Base-by-base conservation (phyloP, 2,797 vertebrate genomes). In the Triplophysa yarkandensis region DNA sequence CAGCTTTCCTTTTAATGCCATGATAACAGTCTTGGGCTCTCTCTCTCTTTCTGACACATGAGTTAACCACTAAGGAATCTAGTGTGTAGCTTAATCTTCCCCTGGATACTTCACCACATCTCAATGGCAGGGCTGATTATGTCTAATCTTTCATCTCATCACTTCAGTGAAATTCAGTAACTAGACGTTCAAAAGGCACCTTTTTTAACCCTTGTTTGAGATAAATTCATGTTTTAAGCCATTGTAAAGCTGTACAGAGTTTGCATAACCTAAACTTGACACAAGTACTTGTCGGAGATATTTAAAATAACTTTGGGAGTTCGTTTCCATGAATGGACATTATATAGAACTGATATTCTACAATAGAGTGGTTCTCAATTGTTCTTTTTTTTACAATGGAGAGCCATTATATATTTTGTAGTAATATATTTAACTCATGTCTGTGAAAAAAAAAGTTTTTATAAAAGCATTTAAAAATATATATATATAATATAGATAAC, bases 111-210 rank as follows among this genome's bases (percentile, higher is more conserved):
- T 74, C 43, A 57, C 8, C 66, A 73, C 44, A 46, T 63, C 41
- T 80, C 28, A 68, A 64, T 73, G 34, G 1, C 27, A 19, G 60
- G 61, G 69, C 55, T 55, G 64, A 73, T 81, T 72, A 78, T 65
- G 60, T 60, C 73, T 41, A 70, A 66, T 80, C 60, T 66, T 44
- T 17, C 13, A 34, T 64, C 68, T 55, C 50, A 19, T 55, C 63
- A 65, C 30, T 16, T 36, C 5, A 62, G 52, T 73, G 65, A 61
- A 68, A 68, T 48, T 69, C 57, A 30, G 21, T 28, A 27, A 50
- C 11, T 28, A 68, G 32, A 17, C n/a, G 4, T 68, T 68, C 30
- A 46, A 48, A 68, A 74, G 28, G 28, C 21, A 14, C 41, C 65
- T 39, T 55, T 41, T 57, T 17, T 39, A 67, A 63, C 25, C 41